Percentiles rank a stretch among this genome's conserved stretches.
Conservation (phyloP, 2,797 vertebrate genomes). For the Argentina silus region DNA sequence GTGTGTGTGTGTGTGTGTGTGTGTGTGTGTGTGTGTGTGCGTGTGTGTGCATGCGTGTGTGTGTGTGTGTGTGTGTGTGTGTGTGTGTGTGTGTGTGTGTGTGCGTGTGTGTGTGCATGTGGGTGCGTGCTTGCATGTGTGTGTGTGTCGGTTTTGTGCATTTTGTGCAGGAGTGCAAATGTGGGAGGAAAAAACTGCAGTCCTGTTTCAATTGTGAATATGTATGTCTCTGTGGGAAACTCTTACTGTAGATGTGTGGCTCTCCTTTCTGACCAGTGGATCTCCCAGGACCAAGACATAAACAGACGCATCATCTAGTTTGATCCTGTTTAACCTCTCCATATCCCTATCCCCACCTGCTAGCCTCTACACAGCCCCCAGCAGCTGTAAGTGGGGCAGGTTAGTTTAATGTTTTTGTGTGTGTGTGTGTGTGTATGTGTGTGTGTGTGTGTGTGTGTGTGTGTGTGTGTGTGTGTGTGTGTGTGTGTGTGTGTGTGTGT, state of each 20-base stretch:
- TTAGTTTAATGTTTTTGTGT: neutral
- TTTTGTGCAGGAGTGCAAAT: too few species aligned
- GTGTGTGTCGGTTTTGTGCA: too few species aligned
- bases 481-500: neutral
- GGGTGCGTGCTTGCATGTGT: neutral
- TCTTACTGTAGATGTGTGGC: neutral
- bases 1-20: constrained; percentile 22
- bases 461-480: neutral
- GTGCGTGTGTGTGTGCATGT: neutral
- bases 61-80: neutral
- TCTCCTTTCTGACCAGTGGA: neutral
- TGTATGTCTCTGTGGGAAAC: too few species aligned
- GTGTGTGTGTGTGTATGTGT: constrained; percentile 3
- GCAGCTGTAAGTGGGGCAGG: neutral
- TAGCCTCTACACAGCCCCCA: neutral
- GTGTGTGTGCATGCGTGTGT: neutral
- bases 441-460: constrained; percentile 5
- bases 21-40: constrained; percentile 36
- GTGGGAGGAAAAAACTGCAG: too few species aligned
- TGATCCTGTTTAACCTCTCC: neutral
- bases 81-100: neutral
- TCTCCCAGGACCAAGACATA: neutral
- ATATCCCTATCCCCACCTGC: neutral
- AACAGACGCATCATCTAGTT: neutral
- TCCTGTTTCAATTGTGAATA: too few species aligned